Evolutionary conservation across 1,140 invertebrate species (phyloP), one percentile per base, ranked within the genome.

Genomic region (Dendrolimus punctatus): DNA sequence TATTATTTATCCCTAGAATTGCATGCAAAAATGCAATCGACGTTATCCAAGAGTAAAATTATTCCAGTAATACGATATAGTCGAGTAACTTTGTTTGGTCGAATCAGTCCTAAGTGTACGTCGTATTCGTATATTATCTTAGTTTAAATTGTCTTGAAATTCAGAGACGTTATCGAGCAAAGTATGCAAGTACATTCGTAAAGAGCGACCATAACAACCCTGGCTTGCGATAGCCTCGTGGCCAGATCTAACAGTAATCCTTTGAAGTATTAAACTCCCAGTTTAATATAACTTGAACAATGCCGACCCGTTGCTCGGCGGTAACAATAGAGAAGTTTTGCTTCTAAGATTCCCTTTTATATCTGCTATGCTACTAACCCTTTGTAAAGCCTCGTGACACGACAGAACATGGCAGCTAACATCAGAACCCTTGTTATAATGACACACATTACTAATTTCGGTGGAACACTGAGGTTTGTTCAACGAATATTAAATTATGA

Each of bases 251-350:
- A 61, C 60, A 69, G 61, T 71, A 73, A 76, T 70, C 67, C 71
- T 73, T 72, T 76, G 66, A 74, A 76, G 69, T 74, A 77, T 75
- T 71, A 71, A 72, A 74, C 64, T 68, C 63, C 59, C 64, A 70
- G 69, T 78, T 72, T 74, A 78, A 78, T 76, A 76, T 69, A 76
- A 72, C 56, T 71, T 67, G 73, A 78, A 78, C 75, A 78, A 78
- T 76, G 68, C 68, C 65, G 70, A 68, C 68, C 70, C 68, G 55
- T 66, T 60, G 64, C 67, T 67, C 62, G 60, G 64, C 58, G 63
- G 60, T 64, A 71, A 78, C 75, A 76, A 76, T 74, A 62, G 66
- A 57, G 62, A 78, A 78, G 67, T 76, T 78, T 73, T 68, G 67
- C 62, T 71, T 68, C 65, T 68, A 68, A 76, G 68, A 71, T 66